Conservation (phyloP, 2,888 invertebrate species). For the Syritta pipiens region DNA sequence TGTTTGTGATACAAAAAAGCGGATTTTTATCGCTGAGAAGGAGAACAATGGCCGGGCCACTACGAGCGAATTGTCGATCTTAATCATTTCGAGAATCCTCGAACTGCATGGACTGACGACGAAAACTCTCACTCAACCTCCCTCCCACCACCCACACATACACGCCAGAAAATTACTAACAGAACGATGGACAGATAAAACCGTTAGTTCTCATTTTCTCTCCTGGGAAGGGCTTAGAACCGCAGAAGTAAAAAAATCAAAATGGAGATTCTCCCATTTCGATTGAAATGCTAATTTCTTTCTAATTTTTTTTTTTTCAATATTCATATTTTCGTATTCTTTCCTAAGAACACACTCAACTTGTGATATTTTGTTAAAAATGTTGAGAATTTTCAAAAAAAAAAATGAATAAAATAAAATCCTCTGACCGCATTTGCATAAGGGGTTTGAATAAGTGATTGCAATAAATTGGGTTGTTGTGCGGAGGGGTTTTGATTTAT, state of each 20-base stretch:
- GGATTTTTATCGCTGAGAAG: constrained; percentile 47
- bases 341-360: neutral
- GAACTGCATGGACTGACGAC: no score
- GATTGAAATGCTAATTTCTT: constrained; percentile 11
- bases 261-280: constrained; percentile 2
- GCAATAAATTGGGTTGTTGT: neutral
- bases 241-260: no score
- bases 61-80: constrained; percentile 35
- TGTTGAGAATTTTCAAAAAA: neutral
- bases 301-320: neutral
- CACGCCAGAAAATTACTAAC: neutral
- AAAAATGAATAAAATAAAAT: no score
- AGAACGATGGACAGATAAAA: constrained; percentile 24
- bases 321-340: neutral
- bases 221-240: neutral
- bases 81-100: constrained; percentile 39
- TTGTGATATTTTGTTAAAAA: neutral
- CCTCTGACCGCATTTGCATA: constrained; percentile 2
- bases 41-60: constrained; percentile 36
- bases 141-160: no score
- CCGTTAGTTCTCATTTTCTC: constrained; percentile 4
- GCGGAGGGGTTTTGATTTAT: neutral
- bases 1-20: constrained; percentile 39
- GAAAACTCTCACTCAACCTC: no score
- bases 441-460: neutral